Percentiles rank a stretch among this genome's conserved stretches.
phyloP scores from a whole-genome alignment of 53 echinoderm and acorn worm genomes.

The Antedon mediterranea region DNA sequence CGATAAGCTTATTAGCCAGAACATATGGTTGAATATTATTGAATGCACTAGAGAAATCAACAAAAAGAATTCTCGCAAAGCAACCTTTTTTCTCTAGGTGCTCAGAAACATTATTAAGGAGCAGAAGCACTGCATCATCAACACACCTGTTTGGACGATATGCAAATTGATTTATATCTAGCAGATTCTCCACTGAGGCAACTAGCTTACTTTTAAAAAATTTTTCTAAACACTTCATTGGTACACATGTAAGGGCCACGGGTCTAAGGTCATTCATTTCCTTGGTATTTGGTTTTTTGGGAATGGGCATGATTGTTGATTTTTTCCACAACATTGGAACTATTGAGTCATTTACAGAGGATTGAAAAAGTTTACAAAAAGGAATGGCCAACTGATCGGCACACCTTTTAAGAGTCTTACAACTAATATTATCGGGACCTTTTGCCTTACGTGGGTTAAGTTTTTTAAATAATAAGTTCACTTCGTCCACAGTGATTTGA shows the following conservation, averaged over 20 bases:
- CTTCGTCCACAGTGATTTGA: no score
- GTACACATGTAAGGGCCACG: constrained; percentile 15
- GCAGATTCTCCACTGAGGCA: no score
- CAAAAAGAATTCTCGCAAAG: constrained; percentile 6
- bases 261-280: constrained; percentile 25
- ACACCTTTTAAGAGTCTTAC: neutral
- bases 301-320: constrained; percentile 11
- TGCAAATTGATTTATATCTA: no score
- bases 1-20: neutral
- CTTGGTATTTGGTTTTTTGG: constrained; percentile 12
- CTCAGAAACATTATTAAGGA: no score
- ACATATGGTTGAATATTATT: neutral
- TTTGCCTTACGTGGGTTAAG: neutral
- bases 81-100: neutral
- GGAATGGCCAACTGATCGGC: neutral
- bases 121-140: no score
- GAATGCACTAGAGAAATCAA: neutral
- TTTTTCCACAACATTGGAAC: constrained; percentile 16
- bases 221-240: constrained; percentile 15
- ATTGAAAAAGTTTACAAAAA: constrained; percentile 7
- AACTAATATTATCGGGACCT: neutral
- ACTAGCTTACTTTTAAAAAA: no score
- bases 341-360: neutral
- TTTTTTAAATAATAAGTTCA: no score
- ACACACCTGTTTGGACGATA: no score